Base-by-base conservation (phyloP, 1,140 invertebrate genomes). In the Copidosoma floridanum region DNA sequence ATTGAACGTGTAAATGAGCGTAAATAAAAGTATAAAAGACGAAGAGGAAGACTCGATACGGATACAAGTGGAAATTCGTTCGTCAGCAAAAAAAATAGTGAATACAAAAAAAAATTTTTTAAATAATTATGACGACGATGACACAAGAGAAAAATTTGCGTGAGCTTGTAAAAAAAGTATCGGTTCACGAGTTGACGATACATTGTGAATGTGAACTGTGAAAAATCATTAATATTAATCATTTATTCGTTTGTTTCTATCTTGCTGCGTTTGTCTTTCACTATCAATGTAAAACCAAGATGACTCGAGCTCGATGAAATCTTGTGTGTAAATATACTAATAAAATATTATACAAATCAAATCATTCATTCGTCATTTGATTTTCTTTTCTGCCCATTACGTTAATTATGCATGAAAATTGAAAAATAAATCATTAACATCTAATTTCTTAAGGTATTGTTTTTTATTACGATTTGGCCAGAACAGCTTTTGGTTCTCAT, bases 241-340 rank as follows among this genome's bases (percentile, higher is more conserved):
- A 77, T 78, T 78, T 77, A 72, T 77, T 77, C 69, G 72, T 79
- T 79, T 77, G 74, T 77, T 77, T 77, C 75, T 78, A 77, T 77
- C 73, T 77, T 78, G 76, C 70, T 79, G 74, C 75, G 74, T 79
- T 79, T 79, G 77, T 78, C 76, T 78, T 79, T 79, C 76, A 79
- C 77, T 77, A 76, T 78, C 72, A 76, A 75, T 79, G 75, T 76
- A 79, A 76, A 73, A 72, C 68, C 73, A 77, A 75, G 74, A 74
- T 75, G 58, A 71, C 64, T 75, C 68, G 65, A 65, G 64, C 64
- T 71, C 66, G 70, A 75, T 67, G 59, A 64, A 72, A 70, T 76
- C 74, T 75, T 75, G 72, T 69, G 67, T 76, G 74, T 77, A 77
- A 67, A 77, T 76, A 77, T 72, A 74, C 70, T 72, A 75, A 77